A percentile compares a stretch with the other conserved stretches of the same genome.
Evolutionary conservation across 2,888 invertebrate species (phyloP).

Genomic region (Kuschelorhynchus macadamiae): DNA sequence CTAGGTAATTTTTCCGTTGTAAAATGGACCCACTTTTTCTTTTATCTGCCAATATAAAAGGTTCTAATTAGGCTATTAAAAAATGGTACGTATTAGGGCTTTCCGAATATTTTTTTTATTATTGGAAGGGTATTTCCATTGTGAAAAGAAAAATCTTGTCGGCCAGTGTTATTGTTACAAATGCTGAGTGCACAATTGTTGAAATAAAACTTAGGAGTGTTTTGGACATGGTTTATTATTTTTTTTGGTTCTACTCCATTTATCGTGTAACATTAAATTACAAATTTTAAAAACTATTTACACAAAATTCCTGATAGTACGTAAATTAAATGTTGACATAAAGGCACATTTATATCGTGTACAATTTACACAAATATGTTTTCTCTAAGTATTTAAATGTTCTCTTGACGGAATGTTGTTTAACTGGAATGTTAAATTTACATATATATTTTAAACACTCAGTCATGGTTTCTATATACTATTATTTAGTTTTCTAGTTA

Average conservation of each 20-base stretch:
- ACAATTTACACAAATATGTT: constrained; percentile 20
- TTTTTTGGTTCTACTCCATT: constrained; percentile 43
- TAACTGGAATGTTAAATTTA: constrained; percentile 9
- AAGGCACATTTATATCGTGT: constrained; percentile 48
- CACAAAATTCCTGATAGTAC: constrained; percentile 51
- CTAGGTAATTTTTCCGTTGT: no score
- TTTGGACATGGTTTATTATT: constrained; percentile 38
- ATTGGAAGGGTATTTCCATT: no score
- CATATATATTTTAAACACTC: constrained; percentile 3
- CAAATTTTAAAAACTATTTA: constrained; percentile 63
- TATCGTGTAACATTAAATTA: constrained; percentile 54
- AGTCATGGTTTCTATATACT: background rate
- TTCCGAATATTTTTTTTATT: no score
- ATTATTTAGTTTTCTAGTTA: no score
- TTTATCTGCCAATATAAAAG: no score
- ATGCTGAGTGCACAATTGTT: no score
- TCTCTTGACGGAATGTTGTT: constrained; percentile 16
- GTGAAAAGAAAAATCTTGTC: no score
- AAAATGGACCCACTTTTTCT: no score
- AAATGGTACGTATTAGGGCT: no score
- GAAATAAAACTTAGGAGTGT: no score
- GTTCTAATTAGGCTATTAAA: no score
- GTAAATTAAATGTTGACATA: constrained; percentile 36
- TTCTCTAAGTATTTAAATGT: background rate
- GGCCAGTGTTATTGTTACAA: no score